Percentiles rank a stretch among this genome's conserved stretches.
Conservation (phyloP, 2,113 vertebrate species). For the Dasyurus viverrinus region DNA sequence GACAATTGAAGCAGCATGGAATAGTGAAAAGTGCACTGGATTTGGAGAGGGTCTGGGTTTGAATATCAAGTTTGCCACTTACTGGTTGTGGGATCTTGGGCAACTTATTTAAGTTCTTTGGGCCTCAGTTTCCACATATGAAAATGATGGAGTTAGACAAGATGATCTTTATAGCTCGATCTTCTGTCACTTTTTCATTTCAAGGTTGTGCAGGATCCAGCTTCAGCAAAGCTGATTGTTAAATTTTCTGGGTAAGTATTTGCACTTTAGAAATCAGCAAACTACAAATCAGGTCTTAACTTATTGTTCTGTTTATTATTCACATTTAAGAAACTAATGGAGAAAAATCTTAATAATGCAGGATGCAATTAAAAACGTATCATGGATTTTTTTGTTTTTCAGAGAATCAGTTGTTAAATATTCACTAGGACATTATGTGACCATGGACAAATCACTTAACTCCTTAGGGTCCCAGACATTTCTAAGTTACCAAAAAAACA, state of each 20-base stretch:
- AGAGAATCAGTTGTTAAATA: not conserved
- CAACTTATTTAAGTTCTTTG: not conserved
- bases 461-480: not conserved
- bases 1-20: not conserved
- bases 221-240: not conserved
- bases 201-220: not conserved
- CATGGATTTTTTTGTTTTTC: not conserved
- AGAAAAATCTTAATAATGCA: not conserved
- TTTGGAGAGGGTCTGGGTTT: not conserved
- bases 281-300: not conserved
- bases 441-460: not conserved
- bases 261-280: not conserved
- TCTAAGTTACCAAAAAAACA: not conserved
- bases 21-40: not conserved
- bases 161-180: not conserved
- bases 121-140: not conserved
- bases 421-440: not conserved
- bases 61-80: not conserved
- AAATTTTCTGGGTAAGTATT: not conserved
- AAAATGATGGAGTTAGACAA: not conserved
- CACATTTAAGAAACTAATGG: not conserved
- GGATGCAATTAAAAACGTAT: not conserved
- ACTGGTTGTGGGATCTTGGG: not conserved
- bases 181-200: not conserved
- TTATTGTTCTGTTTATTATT: not conserved